Evolutionary conservation across 2,888 invertebrate genomes (phyloP).

Genomic region (Sipha maydis): DNA sequence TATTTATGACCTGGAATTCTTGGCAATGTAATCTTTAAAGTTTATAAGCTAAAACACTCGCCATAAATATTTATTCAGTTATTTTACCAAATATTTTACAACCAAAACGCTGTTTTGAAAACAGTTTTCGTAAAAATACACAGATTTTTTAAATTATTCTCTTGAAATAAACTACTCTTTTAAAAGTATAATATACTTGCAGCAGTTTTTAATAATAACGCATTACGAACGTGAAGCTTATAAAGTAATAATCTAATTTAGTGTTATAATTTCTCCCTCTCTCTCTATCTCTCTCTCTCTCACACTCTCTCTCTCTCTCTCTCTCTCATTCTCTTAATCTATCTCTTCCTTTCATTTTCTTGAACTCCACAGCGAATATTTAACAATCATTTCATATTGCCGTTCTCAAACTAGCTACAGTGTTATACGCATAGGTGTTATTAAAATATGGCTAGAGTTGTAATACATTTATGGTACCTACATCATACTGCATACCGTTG

Average conservation of each 20-base stretch:
- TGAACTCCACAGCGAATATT: background rate
- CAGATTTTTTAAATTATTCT: slow-evolving; percentile 14
- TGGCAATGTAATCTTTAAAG: slow-evolving; percentile 27
- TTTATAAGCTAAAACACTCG: slow-evolving; percentile 36
- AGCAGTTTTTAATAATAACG: background rate
- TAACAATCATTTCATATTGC: background rate
- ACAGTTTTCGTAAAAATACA: slow-evolving; percentile 22
- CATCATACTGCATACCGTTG: background rate
- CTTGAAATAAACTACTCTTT: background rate
- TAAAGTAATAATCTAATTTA: background rate
- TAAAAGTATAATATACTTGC: background rate
- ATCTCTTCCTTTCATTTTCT: background rate
- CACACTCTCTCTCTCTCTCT: no score
- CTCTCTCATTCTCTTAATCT: background rate
- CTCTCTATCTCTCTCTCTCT: background rate
- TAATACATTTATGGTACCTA: background rate
- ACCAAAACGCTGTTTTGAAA: slow-evolving; percentile 17
- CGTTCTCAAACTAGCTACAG: background rate
- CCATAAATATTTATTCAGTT: slow-evolving; percentile 49
- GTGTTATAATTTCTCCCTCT: background rate
- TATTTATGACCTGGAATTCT: slow-evolving; percentile 37
- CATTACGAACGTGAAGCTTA: background rate
- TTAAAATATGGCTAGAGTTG: background rate
- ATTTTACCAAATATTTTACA: slow-evolving; percentile 40
- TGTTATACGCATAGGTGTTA: background rate